Evolutionary conservation across 2,888 invertebrate species (phyloP).

Genomic region (Apotomis capreana): DNA sequence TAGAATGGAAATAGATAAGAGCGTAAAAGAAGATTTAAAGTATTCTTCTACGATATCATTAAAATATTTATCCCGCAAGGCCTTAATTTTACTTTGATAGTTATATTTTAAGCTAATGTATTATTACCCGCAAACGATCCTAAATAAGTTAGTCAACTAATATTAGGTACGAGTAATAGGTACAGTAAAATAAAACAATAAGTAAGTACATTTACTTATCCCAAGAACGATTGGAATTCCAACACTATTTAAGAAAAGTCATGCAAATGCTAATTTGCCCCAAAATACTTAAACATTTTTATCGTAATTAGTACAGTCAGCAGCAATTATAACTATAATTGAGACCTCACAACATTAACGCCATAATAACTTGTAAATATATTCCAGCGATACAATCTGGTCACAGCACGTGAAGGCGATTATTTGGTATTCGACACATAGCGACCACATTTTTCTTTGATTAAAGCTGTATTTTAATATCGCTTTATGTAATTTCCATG

Average conservation of each 20-base stretch:
- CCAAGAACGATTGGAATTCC: not conserved
- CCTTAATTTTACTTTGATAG: no score
- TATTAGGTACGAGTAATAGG: no score
- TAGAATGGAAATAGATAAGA: no score
- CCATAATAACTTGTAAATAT: constrained; percentile 45
- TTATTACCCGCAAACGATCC: no score
- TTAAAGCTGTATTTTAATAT: constrained; percentile 46
- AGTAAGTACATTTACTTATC: not conserved
- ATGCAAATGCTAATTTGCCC: constrained; percentile 20
- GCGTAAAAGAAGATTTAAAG: no score
- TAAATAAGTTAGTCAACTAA: no score
- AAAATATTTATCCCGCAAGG: no score
- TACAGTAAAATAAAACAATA: no score
- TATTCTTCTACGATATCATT: no score
- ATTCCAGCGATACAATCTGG: constrained; percentile 45
- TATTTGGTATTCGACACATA: constrained; percentile 51
- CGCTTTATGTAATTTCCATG: constrained; percentile 38
- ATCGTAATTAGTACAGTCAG: constrained; percentile 37
- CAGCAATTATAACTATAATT: constrained; percentile 36
- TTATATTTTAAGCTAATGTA: no score
- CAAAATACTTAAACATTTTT: constrained; percentile 17
- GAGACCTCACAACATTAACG: constrained; percentile 32
- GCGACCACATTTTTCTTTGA: constrained; percentile 49
- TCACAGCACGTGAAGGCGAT: constrained; percentile 45
- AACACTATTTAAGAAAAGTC: not conserved